These are phyloP conservation scores for Hirtodrosophila cameraria DNA, from an alignment of 2,888 invertebrate species.

Conservation along the genomic window DNA sequence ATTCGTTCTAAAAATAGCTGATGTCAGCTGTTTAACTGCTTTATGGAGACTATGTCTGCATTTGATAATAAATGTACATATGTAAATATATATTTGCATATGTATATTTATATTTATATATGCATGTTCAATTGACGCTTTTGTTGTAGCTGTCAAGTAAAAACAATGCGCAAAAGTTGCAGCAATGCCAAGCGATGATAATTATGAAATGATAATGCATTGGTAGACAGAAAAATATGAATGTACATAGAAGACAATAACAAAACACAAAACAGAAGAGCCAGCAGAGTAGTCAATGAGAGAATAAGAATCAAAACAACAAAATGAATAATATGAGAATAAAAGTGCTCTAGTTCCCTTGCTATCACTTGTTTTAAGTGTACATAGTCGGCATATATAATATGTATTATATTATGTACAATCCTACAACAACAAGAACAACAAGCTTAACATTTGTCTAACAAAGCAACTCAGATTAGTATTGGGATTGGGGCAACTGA, in stretches of 20 bases:
- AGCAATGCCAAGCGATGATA: conserved; percentile 62
- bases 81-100: not conserved
- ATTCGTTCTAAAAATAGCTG: conserved; percentile 11
- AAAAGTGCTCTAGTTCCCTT: conserved; percentile 5
- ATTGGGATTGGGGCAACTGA: conserved; percentile 1
- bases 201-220: conserved; percentile 59
- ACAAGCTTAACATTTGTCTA: not conserved
- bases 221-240: conserved; percentile 29
- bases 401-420: conserved; percentile 1
- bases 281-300: not conserved
- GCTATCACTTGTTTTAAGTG: too few relatives aligned
- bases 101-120: not conserved
- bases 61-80: not conserved
- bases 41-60: conserved; percentile 4
- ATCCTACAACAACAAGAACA: conserved; percentile 5
- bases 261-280: conserved; percentile 2
- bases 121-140: conserved; percentile 12
- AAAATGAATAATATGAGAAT: conserved; percentile 24
- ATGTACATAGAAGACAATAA: conserved; percentile 7
- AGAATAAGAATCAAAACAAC: conserved; percentile 13
- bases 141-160: conserved; percentile 19
- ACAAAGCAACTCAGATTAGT: conserved; percentile 25
- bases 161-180: conserved; percentile 68
- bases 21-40: conserved; percentile 31
- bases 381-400: too few relatives aligned